Conservation (phyloP, 2,888 invertebrate genomes). For the Mythimna lalbum region DNA sequence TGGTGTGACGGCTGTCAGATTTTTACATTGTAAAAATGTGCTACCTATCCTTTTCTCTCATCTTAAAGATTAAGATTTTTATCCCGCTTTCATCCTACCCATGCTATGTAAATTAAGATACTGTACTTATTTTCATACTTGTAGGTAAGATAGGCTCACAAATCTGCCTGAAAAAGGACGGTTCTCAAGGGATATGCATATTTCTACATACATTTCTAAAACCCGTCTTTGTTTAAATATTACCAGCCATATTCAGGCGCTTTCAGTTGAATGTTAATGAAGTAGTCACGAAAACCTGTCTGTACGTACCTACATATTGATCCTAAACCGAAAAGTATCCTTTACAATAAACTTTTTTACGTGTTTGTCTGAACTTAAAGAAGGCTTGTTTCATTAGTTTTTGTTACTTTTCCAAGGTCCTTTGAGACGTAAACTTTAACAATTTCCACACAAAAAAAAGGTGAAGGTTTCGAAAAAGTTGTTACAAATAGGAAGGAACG, state of each 20-base stretch:
- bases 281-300: slow-evolving; percentile 5
- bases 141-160: not conserved
- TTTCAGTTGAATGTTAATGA: slow-evolving; percentile 24
- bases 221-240: slow-evolving; percentile 5
- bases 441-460: slow-evolving; percentile 16
- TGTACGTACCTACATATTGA: slow-evolving; percentile 7
- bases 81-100: no score
- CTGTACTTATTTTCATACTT: no score
- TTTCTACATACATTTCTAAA: slow-evolving; percentile 7
- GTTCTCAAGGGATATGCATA: slow-evolving; percentile 19
- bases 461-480: not conserved
- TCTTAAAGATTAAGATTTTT: no score
- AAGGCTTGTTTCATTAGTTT: slow-evolving; percentile 27
- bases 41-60: no score
- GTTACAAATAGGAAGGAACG: not conserved
- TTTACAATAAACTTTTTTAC: slow-evolving; percentile 41
- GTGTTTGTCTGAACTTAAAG: slow-evolving; percentile 14
- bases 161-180: slow-evolving; percentile 13
- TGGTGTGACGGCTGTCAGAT: no score
- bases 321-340: slow-evolving; percentile 15
- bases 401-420: slow-evolving; percentile 33
- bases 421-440: slow-evolving; percentile 29
- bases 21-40: no score
- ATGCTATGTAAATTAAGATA: no score
- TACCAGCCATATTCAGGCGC: slow-evolving; percentile 20